These are phyloP conservation scores for Galago senegalensis DNA, from an alignment of 2,797 vertebrate species.

Conservation along the genomic window DNA sequence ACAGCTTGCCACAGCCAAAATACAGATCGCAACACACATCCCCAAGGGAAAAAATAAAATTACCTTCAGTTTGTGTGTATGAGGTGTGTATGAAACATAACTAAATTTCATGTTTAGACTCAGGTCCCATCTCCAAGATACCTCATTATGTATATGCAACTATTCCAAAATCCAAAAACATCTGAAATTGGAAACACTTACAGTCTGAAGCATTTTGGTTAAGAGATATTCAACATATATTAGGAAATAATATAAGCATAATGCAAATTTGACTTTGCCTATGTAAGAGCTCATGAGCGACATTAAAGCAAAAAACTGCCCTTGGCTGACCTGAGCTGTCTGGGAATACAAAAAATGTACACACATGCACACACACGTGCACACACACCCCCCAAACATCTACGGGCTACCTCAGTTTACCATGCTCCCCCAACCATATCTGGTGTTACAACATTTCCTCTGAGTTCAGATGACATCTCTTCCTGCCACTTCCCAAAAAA, in stretches of 20 bases:
- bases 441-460: background rate
- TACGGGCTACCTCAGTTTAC: background rate
- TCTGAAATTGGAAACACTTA: background rate
- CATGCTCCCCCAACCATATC: background rate
- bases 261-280: background rate
- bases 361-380: background rate
- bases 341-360: background rate
- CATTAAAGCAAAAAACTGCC: background rate
- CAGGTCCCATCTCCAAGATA: background rate
- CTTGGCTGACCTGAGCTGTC: background rate
- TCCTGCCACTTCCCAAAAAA: background rate
- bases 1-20: background rate
- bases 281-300: background rate
- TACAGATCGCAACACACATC: background rate
- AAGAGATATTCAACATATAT: background rate
- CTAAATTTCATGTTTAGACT: background rate
- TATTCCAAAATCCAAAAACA: background rate
- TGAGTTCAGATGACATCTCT: conserved; percentile 4
- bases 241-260: background rate
- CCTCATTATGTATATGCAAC: background rate
- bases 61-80: background rate
- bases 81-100: background rate
- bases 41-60: background rate
- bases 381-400: background rate
- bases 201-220: background rate